Conservation (phyloP, 2,797 vertebrate genomes). For the Microcaecilia unicolor region DNA sequence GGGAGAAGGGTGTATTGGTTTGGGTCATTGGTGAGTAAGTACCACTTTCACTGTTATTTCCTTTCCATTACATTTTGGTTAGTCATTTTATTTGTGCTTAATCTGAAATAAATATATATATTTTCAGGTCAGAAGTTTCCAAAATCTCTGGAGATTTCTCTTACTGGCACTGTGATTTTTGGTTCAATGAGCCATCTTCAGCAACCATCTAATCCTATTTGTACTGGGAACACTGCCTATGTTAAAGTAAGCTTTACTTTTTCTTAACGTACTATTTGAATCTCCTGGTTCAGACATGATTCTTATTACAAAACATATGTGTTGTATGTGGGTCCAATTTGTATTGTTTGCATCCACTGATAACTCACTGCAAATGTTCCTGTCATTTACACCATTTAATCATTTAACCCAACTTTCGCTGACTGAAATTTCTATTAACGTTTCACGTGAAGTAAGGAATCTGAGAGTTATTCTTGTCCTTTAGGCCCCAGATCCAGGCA, state of each 20-base stretch:
- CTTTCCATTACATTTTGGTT: not conserved
- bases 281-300: too few relatives aligned
- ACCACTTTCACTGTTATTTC: not conserved
- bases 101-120: conserved; percentile 11
- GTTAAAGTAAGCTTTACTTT: conserved; percentile 65
- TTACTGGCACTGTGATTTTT: conserved; percentile 76
- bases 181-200: conserved; percentile 29
- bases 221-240: conserved; percentile 76
- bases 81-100: not conserved
- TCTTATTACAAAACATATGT: too few relatives aligned
- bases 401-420: too few relatives aligned
- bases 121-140: conserved; percentile 86
- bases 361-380: too few relatives aligned
- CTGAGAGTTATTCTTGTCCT: too few relatives aligned
- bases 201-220: conserved; percentile 70
- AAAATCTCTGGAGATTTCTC: conserved; percentile 76
- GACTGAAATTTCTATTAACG: too few relatives aligned
- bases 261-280: not conserved
- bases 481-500: too few relatives aligned
- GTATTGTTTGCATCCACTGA: too few relatives aligned
- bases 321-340: too few relatives aligned
- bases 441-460: too few relatives aligned
- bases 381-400: too few relatives aligned
- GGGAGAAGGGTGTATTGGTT: conserved; percentile 82
- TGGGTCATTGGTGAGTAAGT: conserved; percentile 71